Base-by-base conservation (phyloP, 2,113 vertebrate species). In the Antechinus flavipes region DNA sequence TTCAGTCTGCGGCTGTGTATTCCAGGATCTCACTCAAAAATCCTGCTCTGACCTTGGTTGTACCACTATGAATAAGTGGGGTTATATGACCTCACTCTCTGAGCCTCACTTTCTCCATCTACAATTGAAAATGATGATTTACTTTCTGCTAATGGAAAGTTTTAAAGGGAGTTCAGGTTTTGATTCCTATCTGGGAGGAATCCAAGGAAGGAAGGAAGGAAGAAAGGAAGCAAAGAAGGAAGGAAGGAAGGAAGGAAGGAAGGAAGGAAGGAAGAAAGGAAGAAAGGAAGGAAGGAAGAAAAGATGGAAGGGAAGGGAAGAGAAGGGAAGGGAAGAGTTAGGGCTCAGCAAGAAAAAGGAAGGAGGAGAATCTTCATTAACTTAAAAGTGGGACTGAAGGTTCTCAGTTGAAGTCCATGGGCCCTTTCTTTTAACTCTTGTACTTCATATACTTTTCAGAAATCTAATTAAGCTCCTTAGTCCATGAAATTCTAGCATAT, bases 401-500 rank as follows among this genome's bases (percentile, higher is more conserved):
- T 54, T 93, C 61, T 35, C 30, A 68, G 22, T 68, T 89, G 50
- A 93, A 93, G 49, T 93, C n/a, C 30, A n/a, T 30, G 9, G 50
- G 47, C 76, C 90, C 0, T 25, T 89, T 54, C 47, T 92, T 89
- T 91, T 93, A 90, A 42, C n/a, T 49, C 25, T 52, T 56, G 27
- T 46, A 58, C 55, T n/a, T 16, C 46, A 19, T 50, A 23, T 1
- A 49, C 7, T 46, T 58, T 95, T 52, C 54, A 91, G 53, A 94
- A 93, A 90, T 23, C 24, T 49, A 54, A 8, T 76, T 68, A 89
- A 56, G 89, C 24, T 94, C 90, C 5, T 47, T 27, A 12, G 23
- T 8, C 24, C 91, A 90, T 92, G 54, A 91, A 91, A 58, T 55
- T 91, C 91, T 46, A 94, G 56, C 56, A 58, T 90, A 10, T 91